Percentiles rank a stretch among this genome's conserved stretches.
Conservation (phyloP, 2,113 vertebrate species). For the Notarius lentiginosus region DNA sequence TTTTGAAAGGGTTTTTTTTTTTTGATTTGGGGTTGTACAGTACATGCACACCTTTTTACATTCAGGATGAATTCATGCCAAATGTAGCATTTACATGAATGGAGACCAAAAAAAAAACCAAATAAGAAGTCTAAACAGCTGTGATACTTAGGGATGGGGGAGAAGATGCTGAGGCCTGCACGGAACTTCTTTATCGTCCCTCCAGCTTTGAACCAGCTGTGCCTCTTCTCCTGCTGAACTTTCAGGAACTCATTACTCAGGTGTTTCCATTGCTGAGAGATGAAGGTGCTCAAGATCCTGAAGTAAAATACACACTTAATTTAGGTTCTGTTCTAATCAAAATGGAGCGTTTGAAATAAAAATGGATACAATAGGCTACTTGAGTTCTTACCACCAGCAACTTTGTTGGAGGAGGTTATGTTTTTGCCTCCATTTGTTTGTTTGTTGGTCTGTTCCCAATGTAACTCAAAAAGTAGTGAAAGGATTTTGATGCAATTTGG, state of each 20-base stretch:
- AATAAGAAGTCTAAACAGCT: not conserved
- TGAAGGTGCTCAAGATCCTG: constrained; percentile 96
- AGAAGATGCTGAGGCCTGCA: constrained; percentile 98
- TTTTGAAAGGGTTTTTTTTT: too few species aligned
- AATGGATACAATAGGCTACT: not conserved
- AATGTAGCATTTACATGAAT: too few species aligned
- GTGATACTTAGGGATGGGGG: constrained; percentile 92
- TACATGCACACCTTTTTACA: too few species aligned
- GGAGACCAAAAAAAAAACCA: too few species aligned
- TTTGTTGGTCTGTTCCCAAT: too few species aligned
- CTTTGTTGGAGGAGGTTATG: too few species aligned
- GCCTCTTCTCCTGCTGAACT: constrained; percentile 96
- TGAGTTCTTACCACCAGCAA: too few species aligned
- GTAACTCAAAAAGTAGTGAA: too few species aligned
- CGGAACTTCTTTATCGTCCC: constrained; percentile 98
- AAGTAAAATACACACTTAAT: not conserved
- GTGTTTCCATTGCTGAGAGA: constrained; percentile 98
- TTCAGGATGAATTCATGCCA: too few species aligned
- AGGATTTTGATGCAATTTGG: too few species aligned
- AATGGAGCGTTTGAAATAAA: not conserved
- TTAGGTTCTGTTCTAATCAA: not conserved
- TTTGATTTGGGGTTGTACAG: too few species aligned
- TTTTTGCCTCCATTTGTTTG: too few species aligned
- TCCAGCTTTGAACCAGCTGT: constrained; percentile 97
- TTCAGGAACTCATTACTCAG: constrained; percentile 99